Conservation (phyloP, 1,140 invertebrate species). For the Teleopsis dalmanni region DNA sequence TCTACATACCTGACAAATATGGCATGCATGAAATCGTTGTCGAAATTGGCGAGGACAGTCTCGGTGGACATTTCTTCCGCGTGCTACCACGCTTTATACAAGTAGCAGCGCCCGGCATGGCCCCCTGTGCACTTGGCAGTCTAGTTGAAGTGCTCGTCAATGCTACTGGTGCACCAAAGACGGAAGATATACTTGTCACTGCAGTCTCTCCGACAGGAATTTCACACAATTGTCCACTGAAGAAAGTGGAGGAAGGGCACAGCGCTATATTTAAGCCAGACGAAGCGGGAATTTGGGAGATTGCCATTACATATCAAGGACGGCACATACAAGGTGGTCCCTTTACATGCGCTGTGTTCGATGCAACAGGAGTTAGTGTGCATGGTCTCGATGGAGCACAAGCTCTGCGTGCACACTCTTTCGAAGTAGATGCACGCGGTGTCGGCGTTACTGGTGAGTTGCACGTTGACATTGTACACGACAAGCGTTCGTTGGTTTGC, state of each 20-base stretch:
- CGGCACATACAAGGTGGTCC: conserved; percentile 94
- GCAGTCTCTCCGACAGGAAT: conserved; percentile 81
- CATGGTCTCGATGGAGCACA: conserved; percentile 66
- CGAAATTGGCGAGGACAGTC: conserved; percentile 54
- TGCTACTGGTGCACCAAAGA: conserved; percentile 72
- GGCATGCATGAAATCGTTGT: conserved; percentile 81
- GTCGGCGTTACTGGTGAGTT: conserved; percentile 84
- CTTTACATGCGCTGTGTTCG: conserved; percentile 95
- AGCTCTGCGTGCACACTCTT: conserved; percentile 68
- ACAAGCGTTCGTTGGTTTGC: conserved; percentile 74
- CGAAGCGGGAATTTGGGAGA: conserved; percentile 94
- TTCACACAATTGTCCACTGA: conserved; percentile 65
- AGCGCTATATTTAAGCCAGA: conserved; percentile 93
- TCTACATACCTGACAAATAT: conserved; percentile 80
- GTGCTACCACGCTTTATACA: conserved; percentile 77
- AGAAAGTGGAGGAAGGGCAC: conserved; percentile 70
- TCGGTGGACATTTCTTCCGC: conserved; percentile 67
- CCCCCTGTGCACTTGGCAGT: conserved; percentile 87
- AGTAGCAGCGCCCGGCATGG: conserved; percentile 84
- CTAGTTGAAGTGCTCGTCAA: conserved; percentile 93
- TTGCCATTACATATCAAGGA: conserved; percentile 90
- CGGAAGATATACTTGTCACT: conserved; percentile 77
- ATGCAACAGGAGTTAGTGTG: conserved; percentile 82
- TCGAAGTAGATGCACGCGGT: conserved; percentile 71
- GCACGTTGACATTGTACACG: conserved; percentile 79